phyloP scores from a whole-genome alignment of 2,113 vertebrate genomes.

The Pipa parva region DNA sequence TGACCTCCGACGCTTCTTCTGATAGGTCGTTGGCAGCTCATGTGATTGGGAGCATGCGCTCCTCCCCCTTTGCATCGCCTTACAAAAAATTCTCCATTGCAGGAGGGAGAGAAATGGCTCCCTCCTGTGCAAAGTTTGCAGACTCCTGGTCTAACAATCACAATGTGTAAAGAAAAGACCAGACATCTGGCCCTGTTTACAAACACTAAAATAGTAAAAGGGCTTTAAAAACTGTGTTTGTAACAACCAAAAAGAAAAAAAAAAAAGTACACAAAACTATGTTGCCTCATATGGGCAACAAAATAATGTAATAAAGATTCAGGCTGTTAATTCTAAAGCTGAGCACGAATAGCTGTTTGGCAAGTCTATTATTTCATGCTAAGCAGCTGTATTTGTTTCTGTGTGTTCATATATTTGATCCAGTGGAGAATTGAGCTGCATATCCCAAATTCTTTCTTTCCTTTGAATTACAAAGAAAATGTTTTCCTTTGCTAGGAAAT shows the following conservation, averaged over 20 bases:
- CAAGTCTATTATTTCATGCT: not conserved
- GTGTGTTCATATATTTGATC: conserved; percentile 9
- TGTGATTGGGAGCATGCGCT: too few species aligned
- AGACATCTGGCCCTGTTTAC: conserved; percentile 13
- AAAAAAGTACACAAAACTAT: not conserved
- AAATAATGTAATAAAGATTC: not conserved
- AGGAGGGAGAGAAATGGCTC: too few species aligned
- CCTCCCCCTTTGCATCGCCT: too few species aligned
- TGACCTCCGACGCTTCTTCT: too few species aligned
- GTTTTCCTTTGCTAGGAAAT: conserved; percentile 41
- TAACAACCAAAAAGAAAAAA: not conserved
- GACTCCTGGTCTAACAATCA: too few species aligned
- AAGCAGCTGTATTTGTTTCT: conserved; percentile 22
- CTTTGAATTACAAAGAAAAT: conserved; percentile 53
- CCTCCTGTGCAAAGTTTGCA: too few species aligned
- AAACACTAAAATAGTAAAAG: not conserved
- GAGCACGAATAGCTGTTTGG: not conserved
- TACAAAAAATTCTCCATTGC: too few species aligned
- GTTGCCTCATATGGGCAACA: not conserved
- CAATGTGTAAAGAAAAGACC: too few species aligned
- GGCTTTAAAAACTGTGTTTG: too few species aligned
- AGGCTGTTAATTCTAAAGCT: conserved; percentile 3
- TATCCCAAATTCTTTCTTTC: conserved; percentile 56
- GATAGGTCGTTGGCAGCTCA: too few species aligned
- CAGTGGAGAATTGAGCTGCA: conserved; percentile 41